Percentiles rank a stretch among this genome's conserved stretches.
Conservation (phyloP, 2,888 invertebrate genomes). For the Trichopoda pennipes region DNA sequence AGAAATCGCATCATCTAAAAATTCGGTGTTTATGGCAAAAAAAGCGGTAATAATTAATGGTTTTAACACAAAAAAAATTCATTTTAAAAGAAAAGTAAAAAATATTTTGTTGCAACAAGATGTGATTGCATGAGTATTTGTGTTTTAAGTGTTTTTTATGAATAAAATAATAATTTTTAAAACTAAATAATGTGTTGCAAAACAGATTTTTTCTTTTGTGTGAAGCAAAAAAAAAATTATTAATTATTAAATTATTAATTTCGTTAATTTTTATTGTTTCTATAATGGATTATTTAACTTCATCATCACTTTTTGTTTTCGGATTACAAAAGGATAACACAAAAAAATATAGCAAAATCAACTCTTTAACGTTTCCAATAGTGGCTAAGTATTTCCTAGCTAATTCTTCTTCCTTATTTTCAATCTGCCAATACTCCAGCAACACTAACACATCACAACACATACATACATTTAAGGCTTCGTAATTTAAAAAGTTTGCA, state of each 20-base stretch:
- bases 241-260: background rate
- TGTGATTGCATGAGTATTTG: no score
- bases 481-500: constrained; percentile 31
- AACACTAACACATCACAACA: constrained; percentile 3
- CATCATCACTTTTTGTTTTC: constrained; percentile 26
- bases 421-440: constrained; percentile 16
- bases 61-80: background rate
- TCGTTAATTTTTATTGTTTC: background rate
- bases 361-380: constrained; percentile 29
- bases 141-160: no score
- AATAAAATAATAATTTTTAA: no score
- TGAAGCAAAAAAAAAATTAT: no score
- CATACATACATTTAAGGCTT: constrained; percentile 19
- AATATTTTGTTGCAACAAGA: background rate
- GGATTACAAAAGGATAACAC: constrained; percentile 42
- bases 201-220: no score
- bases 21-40: constrained; percentile 23
- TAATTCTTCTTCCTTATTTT: background rate
- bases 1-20: constrained; percentile 6
- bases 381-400: constrained; percentile 43
- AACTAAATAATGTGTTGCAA: no score
- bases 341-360: background rate
- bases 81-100: background rate
- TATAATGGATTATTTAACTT: constrained; percentile 44
- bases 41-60: constrained; percentile 45